Base-by-base conservation (phyloP, 2,888 invertebrate species). In the Cremastobaeus sp. region DNA sequence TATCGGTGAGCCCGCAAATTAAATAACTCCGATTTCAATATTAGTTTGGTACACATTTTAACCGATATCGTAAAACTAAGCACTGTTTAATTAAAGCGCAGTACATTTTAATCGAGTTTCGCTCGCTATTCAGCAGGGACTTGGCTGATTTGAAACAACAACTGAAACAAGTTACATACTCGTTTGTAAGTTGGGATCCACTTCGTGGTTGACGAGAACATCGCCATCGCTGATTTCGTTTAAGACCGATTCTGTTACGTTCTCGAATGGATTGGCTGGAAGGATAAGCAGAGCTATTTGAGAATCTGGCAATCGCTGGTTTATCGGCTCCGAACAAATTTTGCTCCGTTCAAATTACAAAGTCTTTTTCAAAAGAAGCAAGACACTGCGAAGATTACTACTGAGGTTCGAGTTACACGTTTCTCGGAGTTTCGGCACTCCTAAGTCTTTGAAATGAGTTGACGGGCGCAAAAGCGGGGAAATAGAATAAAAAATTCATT, bases 171-270 rank as follows among this genome's bases (percentile, higher is more conserved):
- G 68, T 74, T 82, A 86, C 89, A 87, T 89, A 91, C 91, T 90
- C 79, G 91, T 91, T 88, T 91, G 90, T 81, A 90, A 90, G 77
- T 90, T 88, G 76, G 89, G 89, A 83, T 90, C 90, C 78, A 89
- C 88, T 76, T 88, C 89, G 62, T 90, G 89, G 83, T 89, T 90
- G 81, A 90, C 88, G 74, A 90, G 86, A 69, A 89, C 86, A 80
- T 90, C 90, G 76, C 89, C 89, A 78, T 89, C 89, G 77, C 88
- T 88, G 70, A 88, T 84, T 80, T 89, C 89, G 60, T 88, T 85
- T 74, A 87, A 86, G 48, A 88, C 88, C 79, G 90, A 90, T 78
- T 89, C 89, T 43, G 90, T 90, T 71, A 88, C 84, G 84, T 91
- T 91, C 79, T 88, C 86, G 72, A 84, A 84, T 18, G 84, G 84